These are phyloP conservation scores for Cheracebus regulus DNA, from an alignment of 2,797 vertebrate species.

Conservation along the genomic window DNA sequence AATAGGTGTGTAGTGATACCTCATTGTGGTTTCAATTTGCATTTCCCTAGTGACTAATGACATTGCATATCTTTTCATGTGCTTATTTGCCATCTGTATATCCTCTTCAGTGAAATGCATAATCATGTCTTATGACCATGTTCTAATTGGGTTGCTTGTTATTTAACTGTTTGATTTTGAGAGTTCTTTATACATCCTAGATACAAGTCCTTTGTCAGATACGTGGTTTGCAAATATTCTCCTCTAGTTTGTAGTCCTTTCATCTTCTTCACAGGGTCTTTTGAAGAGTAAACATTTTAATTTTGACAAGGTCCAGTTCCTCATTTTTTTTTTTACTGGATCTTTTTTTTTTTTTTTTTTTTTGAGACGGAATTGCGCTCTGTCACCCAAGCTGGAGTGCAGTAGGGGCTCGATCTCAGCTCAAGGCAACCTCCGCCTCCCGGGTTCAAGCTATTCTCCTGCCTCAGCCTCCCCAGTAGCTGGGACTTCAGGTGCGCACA, in stretches of 20 bases:
- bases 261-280: not conserved
- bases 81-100: conserved; percentile 36
- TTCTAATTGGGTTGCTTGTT: conserved; percentile 37
- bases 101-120: not conserved
- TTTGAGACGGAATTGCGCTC: rapidly evolving
- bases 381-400: not conserved
- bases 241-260: not conserved
- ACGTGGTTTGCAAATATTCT: not conserved
- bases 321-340: too few species aligned
- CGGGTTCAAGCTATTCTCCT: not conserved
- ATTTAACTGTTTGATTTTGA: conserved; percentile 28
- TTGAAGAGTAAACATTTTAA: not conserved
- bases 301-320: conserved; percentile 3
- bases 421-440: not conserved
- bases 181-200: conserved; percentile 30
- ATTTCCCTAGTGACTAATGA: conserved; percentile 14
- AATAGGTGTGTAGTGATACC: not conserved
- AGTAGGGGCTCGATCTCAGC: not conserved
- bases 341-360: not conserved
- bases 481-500: not conserved
- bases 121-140: conserved; percentile 1
- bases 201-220: not conserved
- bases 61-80: not conserved
- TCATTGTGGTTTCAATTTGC: conserved; percentile 21
- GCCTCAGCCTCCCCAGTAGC: not conserved